Evolutionary conservation across 2,113 vertebrate species (phyloP), one percentile per base, ranked within the genome.

Genomic region (Eudorcas thomsonii): DNA sequence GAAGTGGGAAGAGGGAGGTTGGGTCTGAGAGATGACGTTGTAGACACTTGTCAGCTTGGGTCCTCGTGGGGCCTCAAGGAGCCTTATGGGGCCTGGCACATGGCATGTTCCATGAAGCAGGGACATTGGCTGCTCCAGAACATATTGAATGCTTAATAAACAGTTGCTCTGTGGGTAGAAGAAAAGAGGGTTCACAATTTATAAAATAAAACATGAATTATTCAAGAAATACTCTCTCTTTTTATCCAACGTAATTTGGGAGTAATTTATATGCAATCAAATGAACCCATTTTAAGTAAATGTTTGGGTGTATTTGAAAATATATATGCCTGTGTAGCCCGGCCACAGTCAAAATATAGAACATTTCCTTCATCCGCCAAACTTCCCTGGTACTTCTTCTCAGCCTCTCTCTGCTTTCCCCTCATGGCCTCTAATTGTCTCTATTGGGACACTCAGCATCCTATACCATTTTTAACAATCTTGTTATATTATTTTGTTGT

Each of bases 1-100:
- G 3, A 74, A 52, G 12, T 10, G 21, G 48, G 28, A 62, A 78
- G 64, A 94, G 17, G 9, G 52, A 86, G 39, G 17, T 26, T 62
- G 54, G 17, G 3, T 39, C 43, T 88, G 82, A 82, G 54, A n/a
- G 12, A n/a, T 23, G 52, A 26, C 0, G 3, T 39, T 25, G 12
- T 39, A 67, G 59, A 28, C 57, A 78, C 54, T 30, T 9, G 4
- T 50, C 39, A 33, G 28, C 15, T 0, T 1, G 25, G 52, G 28
- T 30, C 55, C 19, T 43, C 0, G 0, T 13, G 36, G n/a, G 25
- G 1, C 25, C 50, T 55, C n/a, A 1, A 1, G 45, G 36, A 36
- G 25, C 15, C n/a, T 48, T 4, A 0, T 12, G 45, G 36, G 26
- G 6, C 12, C 28, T 1, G 36, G 36, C 28, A 33, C 17, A 33